A percentile compares a stretch with the other conserved stretches of the same genome.
These are phyloP conservation scores for Tetragonula carbonaria DNA, from an alignment of 2,888 invertebrate genomes.

Conservation along the genomic window DNA sequence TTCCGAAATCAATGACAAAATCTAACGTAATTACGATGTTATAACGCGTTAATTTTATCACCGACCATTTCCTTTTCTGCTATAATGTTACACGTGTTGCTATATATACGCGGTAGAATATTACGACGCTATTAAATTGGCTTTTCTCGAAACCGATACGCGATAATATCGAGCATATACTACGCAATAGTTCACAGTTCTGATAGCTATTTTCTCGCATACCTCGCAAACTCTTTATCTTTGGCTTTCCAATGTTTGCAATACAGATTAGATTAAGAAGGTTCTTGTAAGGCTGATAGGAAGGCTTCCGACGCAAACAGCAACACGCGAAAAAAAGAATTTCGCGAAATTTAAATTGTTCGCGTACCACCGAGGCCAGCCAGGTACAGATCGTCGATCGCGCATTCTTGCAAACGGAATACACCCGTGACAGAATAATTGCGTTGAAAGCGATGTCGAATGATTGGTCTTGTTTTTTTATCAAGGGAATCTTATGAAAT, in stretches of 20 bases:
- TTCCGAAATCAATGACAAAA: no score
- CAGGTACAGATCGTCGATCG: not conserved
- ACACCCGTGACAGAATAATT: not conserved
- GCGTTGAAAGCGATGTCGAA: not conserved
- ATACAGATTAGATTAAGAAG: not conserved
- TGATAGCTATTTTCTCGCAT: not conserved
- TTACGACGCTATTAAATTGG: not conserved
- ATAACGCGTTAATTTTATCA: not conserved
- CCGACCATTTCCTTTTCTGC: not conserved
- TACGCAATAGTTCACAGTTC: no score
- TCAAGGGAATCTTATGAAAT: slow-evolving; percentile 3
- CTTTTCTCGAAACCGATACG: not conserved
- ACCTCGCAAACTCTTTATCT: not conserved
- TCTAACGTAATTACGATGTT: no score
- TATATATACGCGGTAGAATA: not conserved
- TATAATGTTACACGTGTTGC: not conserved
- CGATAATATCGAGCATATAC: not conserved
- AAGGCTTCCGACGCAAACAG: not conserved
- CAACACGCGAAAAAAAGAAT: not conserved
- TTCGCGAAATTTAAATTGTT: no score
- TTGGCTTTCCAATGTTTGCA: not conserved
- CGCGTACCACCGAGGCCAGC: no score
- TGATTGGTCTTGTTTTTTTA: slow-evolving; percentile 5
- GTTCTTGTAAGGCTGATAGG: not conserved
- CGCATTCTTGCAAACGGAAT: not conserved